phyloP scores from a whole-genome alignment of 2,888 invertebrate genomes.

The Eumacrocentrus americanus region DNA sequence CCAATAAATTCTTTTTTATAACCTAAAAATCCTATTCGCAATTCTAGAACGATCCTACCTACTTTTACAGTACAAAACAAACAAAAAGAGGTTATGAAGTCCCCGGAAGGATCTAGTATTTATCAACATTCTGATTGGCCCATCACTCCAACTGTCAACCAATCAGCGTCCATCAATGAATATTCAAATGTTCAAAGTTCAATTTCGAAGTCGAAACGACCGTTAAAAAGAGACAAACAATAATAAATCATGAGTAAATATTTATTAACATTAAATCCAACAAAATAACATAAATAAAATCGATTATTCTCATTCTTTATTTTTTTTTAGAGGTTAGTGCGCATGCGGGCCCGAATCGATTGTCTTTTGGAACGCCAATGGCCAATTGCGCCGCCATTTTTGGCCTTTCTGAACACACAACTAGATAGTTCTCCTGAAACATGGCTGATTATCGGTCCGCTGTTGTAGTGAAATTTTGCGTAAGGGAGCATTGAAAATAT shows the following conservation, averaged over 20 bases:
- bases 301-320: too few species aligned
- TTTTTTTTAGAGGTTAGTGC: not conserved
- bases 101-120: too few species aligned
- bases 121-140: not conserved
- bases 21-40: too few species aligned
- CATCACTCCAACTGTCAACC: not conserved
- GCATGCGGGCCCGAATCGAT: slow-evolving; percentile 22
- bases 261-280: too few species aligned
- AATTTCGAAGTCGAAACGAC: too few species aligned
- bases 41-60: not conserved
- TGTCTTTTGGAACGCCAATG: slow-evolving; percentile 25
- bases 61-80: not conserved
- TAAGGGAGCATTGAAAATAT: slow-evolving; percentile 44
- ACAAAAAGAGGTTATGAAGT: slow-evolving; percentile 14
- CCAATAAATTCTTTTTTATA: not conserved
- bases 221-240: not conserved
- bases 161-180: too few species aligned
- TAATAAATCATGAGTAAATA: too few species aligned
- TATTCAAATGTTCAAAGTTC: not conserved
- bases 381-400: slow-evolving; percentile 74
- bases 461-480: slow-evolving; percentile 56
- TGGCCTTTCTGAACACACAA: slow-evolving; percentile 49
- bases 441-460: slow-evolving; percentile 58
- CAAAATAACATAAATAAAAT: too few species aligned
- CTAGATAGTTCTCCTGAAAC: slow-evolving; percentile 57